Conservation (phyloP, 2,113 vertebrate genomes). For the Vulpes lagopus region DNA sequence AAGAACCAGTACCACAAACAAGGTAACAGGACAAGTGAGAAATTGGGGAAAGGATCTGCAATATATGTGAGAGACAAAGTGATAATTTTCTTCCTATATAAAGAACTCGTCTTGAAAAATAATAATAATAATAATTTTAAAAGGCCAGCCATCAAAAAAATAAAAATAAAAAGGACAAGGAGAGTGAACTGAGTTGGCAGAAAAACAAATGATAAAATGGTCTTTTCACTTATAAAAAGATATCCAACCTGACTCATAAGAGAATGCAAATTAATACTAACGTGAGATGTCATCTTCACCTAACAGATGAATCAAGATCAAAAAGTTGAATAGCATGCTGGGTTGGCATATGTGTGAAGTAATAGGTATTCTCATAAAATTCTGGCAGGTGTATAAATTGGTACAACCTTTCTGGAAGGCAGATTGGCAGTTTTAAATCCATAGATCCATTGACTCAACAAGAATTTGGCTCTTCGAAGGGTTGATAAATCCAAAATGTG, state of each 20-base stretch:
- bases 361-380: constrained; percentile 30
- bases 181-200: background rate
- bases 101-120: background rate
- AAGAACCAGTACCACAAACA: background rate
- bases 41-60: background rate
- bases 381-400: constrained; percentile 63
- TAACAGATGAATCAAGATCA: constrained; percentile 18
- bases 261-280: constrained; percentile 47
- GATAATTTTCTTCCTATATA: background rate
- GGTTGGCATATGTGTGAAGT: background rate
- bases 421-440: constrained; percentile 27
- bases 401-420: constrained; percentile 38
- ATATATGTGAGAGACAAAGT: background rate
- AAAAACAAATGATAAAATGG: constrained; percentile 22
- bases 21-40: background rate
- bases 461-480: constrained; percentile 39
- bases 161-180: background rate
- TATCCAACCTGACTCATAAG: background rate
- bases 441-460: background rate
- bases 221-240: background rate
- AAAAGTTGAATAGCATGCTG: background rate
- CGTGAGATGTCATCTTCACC: constrained; percentile 8
- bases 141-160: background rate
- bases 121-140: background rate
- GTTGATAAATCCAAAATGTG: background rate